Evolutionary conservation across 2,888 invertebrate genomes (phyloP), one percentile per base, ranked within the genome.

Genomic region (Drosophila falleni): DNA sequence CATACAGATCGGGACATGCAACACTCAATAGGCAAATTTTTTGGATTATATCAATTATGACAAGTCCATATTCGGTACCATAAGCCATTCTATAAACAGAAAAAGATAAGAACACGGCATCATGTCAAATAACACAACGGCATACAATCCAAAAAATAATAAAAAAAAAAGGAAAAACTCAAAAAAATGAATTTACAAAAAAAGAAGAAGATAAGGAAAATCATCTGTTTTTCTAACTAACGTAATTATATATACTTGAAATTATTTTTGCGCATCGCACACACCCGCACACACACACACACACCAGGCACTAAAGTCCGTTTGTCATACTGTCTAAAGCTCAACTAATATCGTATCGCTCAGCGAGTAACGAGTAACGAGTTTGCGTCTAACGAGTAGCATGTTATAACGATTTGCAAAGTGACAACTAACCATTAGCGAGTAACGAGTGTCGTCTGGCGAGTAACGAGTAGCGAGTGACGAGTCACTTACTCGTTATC

Each of bases 41-140:
- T 93, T 98, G 98, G 92, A 97, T 95, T 93, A 97, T 96, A 94
- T 99, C 99, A 91, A 98, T 95, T 93, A 99, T 96, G 92, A 98
- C 98, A 92, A 99, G 94, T 89, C 99, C 98, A 89, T 97, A 96
- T 94, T 99, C 98, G 93, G 98, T 98, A 90, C 99, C 99, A 94
- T 98, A 99, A 90, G 98, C 97, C 96, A 99, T 95, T 92, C 99
- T 99, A 93, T 89, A 86, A 87, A 56, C 67, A 61, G 68, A 69
- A 77, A 67, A 69, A 68, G 50, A 69, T 71, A 79, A 69, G 61
- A 74, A 67, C 77, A 84, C 66, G 64, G 60, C 70, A 75, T 87
- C 81, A 82, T 71, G 69, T 69, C 63, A 73, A 71, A 71, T 66
- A 72, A 65, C 80, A 70, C 63, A 84, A 74, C 60, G 55, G 65